Evolutionary conservation across 2,888 invertebrate species (phyloP), one percentile per base, ranked within the genome.

Genomic region (Mesochorus sp.): DNA sequence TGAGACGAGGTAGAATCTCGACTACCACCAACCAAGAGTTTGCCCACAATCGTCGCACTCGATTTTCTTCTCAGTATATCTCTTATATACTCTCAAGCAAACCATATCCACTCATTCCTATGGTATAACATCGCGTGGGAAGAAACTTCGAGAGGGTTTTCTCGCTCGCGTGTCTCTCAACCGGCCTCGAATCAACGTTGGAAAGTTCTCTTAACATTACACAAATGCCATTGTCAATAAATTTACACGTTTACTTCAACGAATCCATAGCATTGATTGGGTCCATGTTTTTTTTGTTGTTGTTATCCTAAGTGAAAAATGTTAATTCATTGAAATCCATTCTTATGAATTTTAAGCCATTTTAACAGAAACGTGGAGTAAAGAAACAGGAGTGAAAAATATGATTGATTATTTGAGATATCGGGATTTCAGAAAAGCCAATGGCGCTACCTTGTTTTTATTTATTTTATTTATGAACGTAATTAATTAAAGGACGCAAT

Each of bases 1-100:
- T 71, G 75, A 75, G 75, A 75, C 79, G 79, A 75, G 66, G 37
- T 51, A 70, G 37, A 71, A 75, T 75, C 61, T 75, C 59, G 55
- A 61, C 71, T 24, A 28, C 31, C 39, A 67, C 26, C n/a, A 61
- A 72, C 68, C 44, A 59, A 12, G 61, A 51, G 31, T 70, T 61
- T 71, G 26, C 6, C 51, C 2, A 26, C 24, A 47, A 61, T 57
- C 37, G 12, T 31, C 44, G 55, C 47, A 64, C 68, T 62, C 55
- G 55, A 51, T 62, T 68, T 66, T 61, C 68, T 64, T 73, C 34
- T 31, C 8, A 28, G 24, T 4, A 24, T 28, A 19, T 17, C 19
- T 14, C 31, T 10, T 47, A 17, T 47, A 34, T 34, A 19, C 59
- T 73, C 37, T 39, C 55, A 39, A 42, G 42, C 31, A 34, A 51